phyloP scores from a whole-genome alignment of 2,797 vertebrate genomes.

The Lycodopsis pacificus region DNA sequence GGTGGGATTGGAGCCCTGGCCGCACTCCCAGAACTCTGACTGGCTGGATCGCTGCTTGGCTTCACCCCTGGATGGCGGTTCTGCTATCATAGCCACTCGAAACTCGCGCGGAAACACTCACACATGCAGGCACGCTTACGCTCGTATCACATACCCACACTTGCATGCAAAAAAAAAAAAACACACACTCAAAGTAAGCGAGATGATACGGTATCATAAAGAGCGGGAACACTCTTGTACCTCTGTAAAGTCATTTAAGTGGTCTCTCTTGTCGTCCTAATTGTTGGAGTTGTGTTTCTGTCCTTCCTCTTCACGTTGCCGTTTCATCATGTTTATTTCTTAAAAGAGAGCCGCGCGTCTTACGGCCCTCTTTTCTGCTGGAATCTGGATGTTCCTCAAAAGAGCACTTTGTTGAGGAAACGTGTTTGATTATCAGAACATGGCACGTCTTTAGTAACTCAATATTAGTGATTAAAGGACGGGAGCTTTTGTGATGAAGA shows the following conservation, averaged over 20 bases:
- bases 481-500: conserved; percentile 67
- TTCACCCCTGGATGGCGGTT: conserved; percentile 71
- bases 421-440: conserved; percentile 74
- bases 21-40: conserved; percentile 78
- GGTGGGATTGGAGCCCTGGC: conserved; percentile 83
- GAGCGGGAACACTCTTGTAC: conserved; percentile 59
- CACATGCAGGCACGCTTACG: conserved; percentile 45
- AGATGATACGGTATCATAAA: conserved; percentile 55
- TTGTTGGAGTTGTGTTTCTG: conserved; percentile 72
- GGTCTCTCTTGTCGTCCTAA: conserved; percentile 71
- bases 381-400: conserved; percentile 73
- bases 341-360: conserved; percentile 64
- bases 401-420: conserved; percentile 72
- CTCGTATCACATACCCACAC: conserved; percentile 59
- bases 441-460: conserved; percentile 72
- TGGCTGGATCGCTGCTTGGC: conserved; percentile 60
- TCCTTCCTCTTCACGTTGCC: conserved; percentile 66
- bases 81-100: conserved; percentile 56
- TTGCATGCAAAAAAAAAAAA: conserved; percentile 53
- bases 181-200: conserved; percentile 40
- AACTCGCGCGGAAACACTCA: conserved; percentile 43
- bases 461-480: conserved; percentile 75
- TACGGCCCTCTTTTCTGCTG: conserved; percentile 51
- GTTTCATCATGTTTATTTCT: conserved; percentile 78
- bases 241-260: conserved; percentile 74